phyloP scores from a whole-genome alignment of 2,113 vertebrate species.

The Irena cyanogastra region DNA sequence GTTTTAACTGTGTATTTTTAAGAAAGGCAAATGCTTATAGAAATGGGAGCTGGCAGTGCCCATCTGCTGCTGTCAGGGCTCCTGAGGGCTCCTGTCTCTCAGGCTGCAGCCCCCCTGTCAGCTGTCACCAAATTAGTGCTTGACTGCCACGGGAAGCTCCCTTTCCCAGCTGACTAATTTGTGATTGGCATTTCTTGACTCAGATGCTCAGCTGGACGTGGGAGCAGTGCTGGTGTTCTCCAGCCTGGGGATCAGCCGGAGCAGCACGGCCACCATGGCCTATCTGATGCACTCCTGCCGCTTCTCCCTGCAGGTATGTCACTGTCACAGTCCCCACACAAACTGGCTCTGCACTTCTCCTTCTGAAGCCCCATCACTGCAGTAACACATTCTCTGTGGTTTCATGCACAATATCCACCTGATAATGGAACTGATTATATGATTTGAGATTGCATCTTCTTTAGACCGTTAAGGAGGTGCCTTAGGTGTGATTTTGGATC shows the following conservation, averaged over 20 bases:
- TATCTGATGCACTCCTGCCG: conserved; percentile 77
- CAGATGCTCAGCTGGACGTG: conserved; percentile 44
- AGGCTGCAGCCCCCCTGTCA: background rate
- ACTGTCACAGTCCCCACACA: background rate
- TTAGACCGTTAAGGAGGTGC: background rate
- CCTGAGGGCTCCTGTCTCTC: background rate
- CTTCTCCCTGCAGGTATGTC: conserved; percentile 77
- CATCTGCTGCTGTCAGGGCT: conserved; percentile 11
- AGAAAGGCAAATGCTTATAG: background rate
- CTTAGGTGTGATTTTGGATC: background rate
- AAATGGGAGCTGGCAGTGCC: background rate
- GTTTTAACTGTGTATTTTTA: background rate
- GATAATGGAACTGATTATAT: background rate
- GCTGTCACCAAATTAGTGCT: background rate
- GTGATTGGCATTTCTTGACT: background rate
- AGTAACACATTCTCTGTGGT: background rate
- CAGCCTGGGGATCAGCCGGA: conserved; percentile 77
- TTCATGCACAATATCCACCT: background rate
- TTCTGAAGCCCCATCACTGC: background rate
- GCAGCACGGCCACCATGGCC: conserved; percentile 73
- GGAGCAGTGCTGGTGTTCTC: conserved; percentile 79
- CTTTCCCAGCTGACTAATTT: background rate
- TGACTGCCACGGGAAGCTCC: background rate
- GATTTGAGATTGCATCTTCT: background rate
- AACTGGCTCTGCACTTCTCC: background rate